Base-by-base conservation (phyloP, 2,113 vertebrate genomes). In the Okapia johnstoni region DNA sequence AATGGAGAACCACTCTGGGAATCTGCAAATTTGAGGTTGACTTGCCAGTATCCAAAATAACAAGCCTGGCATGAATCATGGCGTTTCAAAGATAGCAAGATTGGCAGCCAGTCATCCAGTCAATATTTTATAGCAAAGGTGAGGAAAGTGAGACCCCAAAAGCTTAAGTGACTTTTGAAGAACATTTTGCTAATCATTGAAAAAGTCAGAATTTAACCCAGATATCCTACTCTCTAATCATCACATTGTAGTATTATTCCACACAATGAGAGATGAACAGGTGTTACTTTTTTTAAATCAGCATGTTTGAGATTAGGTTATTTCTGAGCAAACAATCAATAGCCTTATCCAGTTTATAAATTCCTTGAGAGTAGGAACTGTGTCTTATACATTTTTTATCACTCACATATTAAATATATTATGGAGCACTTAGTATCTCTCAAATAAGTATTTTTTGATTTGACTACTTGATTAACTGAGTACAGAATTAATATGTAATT, bases 81-180 rank as follows among this genome's bases (percentile, higher is more conserved):
- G 12, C 83, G 4, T 83, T 89, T 85, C 70, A 85, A 77, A 94
- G 52, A 33, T 30, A 94, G 26, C 85, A 87, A 55, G 16, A 90
- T 28, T 57, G 30, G 13, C 9, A 93, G 52, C 70, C 16, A 81
- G 17, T 90, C 36, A 55, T 46, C 21, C 33, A 86, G 57, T 79
- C 17, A 4, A 50, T 5, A 13, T 85, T 81, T 94, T 77, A 54
- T 88, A 76, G 77, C 60, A 93, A 97, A 94, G 10, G 16, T 76
- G 13, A 85, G 6, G 0, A 81, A 86, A 95, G 19, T 86, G 14
- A 87, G n/a, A 85, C 23, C 19, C 46, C 21, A 81, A 93, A 96
- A 52, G 12, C 85, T 55, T 85, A 90, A 93, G 48, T 94, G 66
- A 95, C 23, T 95, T 94, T 63, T 84, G 46, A 93, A 96, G 25